Conservation (phyloP, 2,797 vertebrate species). For the Lithobates sylvaticus region DNA sequence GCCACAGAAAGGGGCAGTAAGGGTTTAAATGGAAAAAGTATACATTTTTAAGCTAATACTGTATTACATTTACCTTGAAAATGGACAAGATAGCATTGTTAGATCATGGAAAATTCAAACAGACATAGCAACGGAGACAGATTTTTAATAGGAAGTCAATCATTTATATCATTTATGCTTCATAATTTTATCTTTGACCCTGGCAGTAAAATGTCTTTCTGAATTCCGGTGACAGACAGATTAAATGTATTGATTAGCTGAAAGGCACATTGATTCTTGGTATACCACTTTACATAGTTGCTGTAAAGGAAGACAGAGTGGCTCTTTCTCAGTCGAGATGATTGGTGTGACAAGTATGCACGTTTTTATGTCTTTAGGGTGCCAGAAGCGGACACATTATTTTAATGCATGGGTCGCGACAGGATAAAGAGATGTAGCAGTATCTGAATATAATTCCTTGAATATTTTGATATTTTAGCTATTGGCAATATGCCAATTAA, state of each 20-base stretch:
- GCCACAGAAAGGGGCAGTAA: no score
- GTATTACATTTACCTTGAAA: not conserved
- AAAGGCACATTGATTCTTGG: constrained; percentile 8
- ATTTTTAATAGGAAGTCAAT: not conserved
- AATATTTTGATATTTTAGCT: not conserved
- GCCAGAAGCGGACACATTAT: not conserved
- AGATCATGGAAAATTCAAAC: not conserved
- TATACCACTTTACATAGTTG: constrained; percentile 21
- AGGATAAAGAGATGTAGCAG: not conserved
- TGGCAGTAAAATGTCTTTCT: not conserved
- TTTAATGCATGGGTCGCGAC: not conserved
- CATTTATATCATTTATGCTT: not conserved
- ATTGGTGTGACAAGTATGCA: not conserved
- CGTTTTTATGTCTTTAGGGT: not conserved
- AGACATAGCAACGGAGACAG: not conserved
- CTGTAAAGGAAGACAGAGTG: not conserved
- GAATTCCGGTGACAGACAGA: not conserved
- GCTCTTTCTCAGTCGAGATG: not conserved
- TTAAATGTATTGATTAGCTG: constrained; percentile 12
- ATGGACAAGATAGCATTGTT: not conserved
- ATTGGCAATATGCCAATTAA: not conserved
- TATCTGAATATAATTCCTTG: not conserved
- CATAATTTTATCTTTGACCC: not conserved
- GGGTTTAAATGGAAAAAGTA: not conserved
- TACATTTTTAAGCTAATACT: not conserved